Evolutionary conservation across 2,797 vertebrate genomes (phyloP).

Genomic region (Glossophaga mutica): DNA sequence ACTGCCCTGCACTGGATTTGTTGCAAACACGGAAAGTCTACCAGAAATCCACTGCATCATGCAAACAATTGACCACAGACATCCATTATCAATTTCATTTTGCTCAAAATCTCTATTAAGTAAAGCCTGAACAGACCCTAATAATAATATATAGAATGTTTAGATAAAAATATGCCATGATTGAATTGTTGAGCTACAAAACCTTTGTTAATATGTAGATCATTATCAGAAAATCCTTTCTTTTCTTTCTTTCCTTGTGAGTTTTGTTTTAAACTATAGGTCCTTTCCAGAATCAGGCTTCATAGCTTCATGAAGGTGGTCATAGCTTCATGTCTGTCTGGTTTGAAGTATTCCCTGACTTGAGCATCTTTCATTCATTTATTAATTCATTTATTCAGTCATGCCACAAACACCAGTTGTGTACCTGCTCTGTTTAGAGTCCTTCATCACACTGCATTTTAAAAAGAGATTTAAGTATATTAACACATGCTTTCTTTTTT

Average conservation of each 20-base stretch:
- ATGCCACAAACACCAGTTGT: background rate
- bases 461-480: background rate
- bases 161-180: background rate
- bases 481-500: background rate
- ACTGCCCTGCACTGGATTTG: conserved; percentile 48
- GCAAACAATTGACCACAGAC: background rate
- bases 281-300: background rate
- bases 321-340: background rate
- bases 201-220: background rate
- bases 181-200: background rate
- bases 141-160: background rate
- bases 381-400: background rate
- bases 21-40: conserved; percentile 52
- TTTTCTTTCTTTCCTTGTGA: background rate
- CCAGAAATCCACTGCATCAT: background rate
- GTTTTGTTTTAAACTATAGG: background rate
- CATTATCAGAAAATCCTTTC: background rate
- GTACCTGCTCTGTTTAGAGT: background rate
- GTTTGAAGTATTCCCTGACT: background rate
- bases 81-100: background rate
- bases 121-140: background rate
- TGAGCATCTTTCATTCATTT: background rate
- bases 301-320: too few species aligned
- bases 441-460: background rate
- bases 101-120: background rate